Evolutionary conservation across 2,113 vertebrate genomes (phyloP), one percentile per base, ranked within the genome.

Genomic region (Serilophus lunatus): DNA sequence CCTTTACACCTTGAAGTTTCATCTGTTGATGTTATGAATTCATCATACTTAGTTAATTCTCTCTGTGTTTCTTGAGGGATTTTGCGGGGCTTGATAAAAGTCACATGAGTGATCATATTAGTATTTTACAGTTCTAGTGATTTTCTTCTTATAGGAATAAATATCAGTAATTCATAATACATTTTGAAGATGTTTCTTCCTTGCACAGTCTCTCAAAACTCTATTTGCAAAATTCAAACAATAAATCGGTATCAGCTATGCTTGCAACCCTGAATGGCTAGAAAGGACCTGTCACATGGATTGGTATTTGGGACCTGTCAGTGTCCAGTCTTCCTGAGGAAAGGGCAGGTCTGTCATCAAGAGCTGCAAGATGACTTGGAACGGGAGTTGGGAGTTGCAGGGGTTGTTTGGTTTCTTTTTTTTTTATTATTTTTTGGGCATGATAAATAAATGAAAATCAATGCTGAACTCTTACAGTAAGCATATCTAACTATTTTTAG

Each of bases 1-100:
- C 0, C 1, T 65, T 63, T 53, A 14, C 0, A 0, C 25, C 1
- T 0, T 31, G 38, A 49, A 47, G 11, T 35, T 29, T 51, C 18
- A 45, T 23, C 63, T 86, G 38, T 71, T 6, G 1, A 2, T 11
- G 40, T 24, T 36, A 47, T 23, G 29, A 10, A 2, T 35, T 77
- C 68, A n/a, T 72, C 16, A 8, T n/a, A 24, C 24, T 38, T 26
- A 10, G 18, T 16, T 69, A 33, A 54, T 83, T 79, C 56, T 59
- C 59, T 61, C 57, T 35, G 0, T 0, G 0, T 60, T 36, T 70
- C 35, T 35, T n/a, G 19, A 23, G 42, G 60, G 59, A 66, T 57
- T 66, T 66, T 14, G 3, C 26, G 26, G 22, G 10, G 12, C 19
- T 91, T 65, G 24, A 9, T 83, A 8, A 11, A 77, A 51, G 23